Evolutionary conservation across 2,888 invertebrate genomes (phyloP).

Genomic region (Embidobia sp.): DNA sequence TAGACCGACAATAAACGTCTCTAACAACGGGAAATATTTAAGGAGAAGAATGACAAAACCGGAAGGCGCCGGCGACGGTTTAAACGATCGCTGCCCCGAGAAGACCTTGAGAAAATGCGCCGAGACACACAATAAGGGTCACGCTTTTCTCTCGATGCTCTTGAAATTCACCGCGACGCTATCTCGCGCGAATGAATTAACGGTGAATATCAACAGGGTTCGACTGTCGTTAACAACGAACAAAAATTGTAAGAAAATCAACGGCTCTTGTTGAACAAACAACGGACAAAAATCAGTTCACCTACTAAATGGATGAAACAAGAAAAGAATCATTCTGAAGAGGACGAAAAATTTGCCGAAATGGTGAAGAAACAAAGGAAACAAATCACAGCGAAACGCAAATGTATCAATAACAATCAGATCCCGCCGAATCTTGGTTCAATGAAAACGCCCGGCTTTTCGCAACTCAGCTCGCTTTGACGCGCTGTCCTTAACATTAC

Average conservation of each 20-base stretch:
- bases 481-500: constrained; percentile 31
- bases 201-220: background rate
- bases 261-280: too few relatives aligned
- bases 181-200: constrained; percentile 21
- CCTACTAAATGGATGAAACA: too few relatives aligned
- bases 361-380: too few relatives aligned
- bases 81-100: constrained; percentile 23
- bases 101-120: constrained; percentile 53
- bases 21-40: constrained; percentile 25
- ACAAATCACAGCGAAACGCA: too few relatives aligned
- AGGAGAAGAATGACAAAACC: constrained; percentile 9
- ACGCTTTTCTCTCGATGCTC: constrained; percentile 61
- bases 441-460: background rate
- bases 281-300: too few relatives aligned
- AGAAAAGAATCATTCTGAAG: too few relatives aligned
- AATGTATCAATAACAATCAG: too few relatives aligned
- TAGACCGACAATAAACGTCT: background rate
- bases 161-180: constrained; percentile 52
- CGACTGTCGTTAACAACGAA: background rate
- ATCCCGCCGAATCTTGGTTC: too few relatives aligned
- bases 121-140: constrained; percentile 48
- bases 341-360: too few relatives aligned
- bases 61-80: too few relatives aligned
- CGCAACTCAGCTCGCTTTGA: background rate
- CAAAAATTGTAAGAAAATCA: too few relatives aligned